Evolutionary conservation across 2,113 vertebrate genomes (phyloP), one percentile per base, ranked within the genome.

Genomic region (Pionites leucogaster): DNA sequence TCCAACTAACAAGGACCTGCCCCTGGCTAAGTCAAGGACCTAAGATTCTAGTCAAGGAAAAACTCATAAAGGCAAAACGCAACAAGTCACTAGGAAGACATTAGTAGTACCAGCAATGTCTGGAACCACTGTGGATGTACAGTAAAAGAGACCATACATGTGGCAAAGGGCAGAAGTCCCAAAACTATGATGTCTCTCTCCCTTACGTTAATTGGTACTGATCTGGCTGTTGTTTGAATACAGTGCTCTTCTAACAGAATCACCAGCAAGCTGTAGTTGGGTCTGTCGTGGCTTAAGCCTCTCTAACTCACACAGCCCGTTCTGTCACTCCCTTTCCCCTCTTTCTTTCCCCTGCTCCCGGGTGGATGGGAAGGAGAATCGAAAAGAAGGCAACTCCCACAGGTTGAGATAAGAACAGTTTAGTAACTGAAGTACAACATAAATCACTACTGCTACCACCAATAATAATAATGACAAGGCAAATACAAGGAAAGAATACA

Each of bases 121-220:
- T 1, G 1, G n/a, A 60, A 31, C 14, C 1, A 6, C 8, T 28
- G 14, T 33, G 9, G 12, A 53, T 20, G 29, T 63, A 33, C 9
- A 63, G 11, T 29, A 60, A 41, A 70, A 53, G 13, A 60, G 27
- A 83, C 6, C 12, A 10, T 9, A 9, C 25, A 12, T 7, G 5
- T n/a, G 17, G 10, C 17, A 39, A 47, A 63, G 15, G 6, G 28
- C 28, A 24, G 17, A 76, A 65, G 64, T 53, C 11, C 23, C 14
- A 46, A 76, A 35, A 9, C 17, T 67, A 9, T 55, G 31, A 14
- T 13, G 7, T 25, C 10, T 80, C 42, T 72, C 6, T 68, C 42
- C 27, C 7, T 69, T 62, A 42, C 5, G 4, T 63, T 75, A 31
- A 29, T 52, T 86, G 23, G 13, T 52, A 42, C 20, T 20, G 29